Evolutionary conservation across 2,888 invertebrate genomes (phyloP).

Genomic region (Orthosia gothica): DNA sequence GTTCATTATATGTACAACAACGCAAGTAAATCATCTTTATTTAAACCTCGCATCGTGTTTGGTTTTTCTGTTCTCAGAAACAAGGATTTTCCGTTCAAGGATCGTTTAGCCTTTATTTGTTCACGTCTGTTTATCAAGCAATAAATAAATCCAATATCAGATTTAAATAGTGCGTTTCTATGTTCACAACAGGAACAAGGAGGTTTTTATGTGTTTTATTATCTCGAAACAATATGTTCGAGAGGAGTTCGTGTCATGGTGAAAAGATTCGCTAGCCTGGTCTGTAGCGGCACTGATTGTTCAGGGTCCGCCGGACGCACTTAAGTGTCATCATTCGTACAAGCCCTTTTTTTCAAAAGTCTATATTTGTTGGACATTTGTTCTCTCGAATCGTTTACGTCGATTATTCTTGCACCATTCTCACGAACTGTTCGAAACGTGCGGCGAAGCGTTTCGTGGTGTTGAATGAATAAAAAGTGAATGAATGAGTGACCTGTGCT

Average conservation of each 20-base stretch:
- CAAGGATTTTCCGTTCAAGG: conserved; percentile 13
- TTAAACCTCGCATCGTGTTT: conserved; percentile 4
- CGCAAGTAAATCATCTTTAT: conserved; percentile 7
- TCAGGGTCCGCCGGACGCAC: conserved; percentile 18
- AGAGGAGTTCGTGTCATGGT: not conserved
- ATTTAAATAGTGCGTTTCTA: conserved; percentile 14
- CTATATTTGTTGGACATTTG: conserved; percentile 11
- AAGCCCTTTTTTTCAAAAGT: conserved; percentile 19
- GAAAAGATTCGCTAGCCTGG: conserved; percentile 20
- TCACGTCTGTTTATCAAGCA: conserved; percentile 20
- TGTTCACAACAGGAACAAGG: conserved; percentile 5
- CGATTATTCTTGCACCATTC: conserved; percentile 37
- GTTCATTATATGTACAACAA: conserved; percentile 5
- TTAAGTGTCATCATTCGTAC: conserved; percentile 19
- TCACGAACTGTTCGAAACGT: conserved; percentile 34
- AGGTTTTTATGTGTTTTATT: conserved; percentile 6
- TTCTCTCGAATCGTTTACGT: conserved; percentile 24
- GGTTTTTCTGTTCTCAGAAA: conserved; percentile 10
- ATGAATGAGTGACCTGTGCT: conserved; percentile 78
- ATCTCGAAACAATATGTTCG: not conserved
- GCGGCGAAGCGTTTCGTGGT: conserved; percentile 42
- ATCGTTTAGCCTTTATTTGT: conserved; percentile 21
- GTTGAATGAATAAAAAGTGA: conserved; percentile 69
- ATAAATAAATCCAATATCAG: conserved; percentile 24
- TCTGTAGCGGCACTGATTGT: conserved; percentile 42